Percentiles rank a stretch among this genome's conserved stretches.
These are phyloP conservation scores for Liasis olivaceus DNA, from an alignment of 2,797 vertebrate genomes.

Conservation along the genomic window DNA sequence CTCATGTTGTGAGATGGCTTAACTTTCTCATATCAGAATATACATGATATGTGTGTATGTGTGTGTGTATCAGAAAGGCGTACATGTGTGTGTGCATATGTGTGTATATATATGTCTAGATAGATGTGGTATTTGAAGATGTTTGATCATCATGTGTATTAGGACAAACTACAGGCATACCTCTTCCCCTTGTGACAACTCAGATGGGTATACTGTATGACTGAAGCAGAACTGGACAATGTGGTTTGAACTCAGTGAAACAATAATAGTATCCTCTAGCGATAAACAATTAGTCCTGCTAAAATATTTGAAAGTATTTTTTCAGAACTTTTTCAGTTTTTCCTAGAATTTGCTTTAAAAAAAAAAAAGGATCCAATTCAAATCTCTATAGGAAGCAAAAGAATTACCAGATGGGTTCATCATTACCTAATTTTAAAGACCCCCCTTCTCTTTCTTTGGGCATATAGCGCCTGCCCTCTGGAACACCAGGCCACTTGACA, in stretches of 20 bases:
- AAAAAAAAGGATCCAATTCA: background rate
- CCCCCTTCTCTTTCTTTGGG: no score
- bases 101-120: no score
- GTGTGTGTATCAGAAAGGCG: no score
- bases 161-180: background rate
- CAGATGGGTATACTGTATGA: background rate
- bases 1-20: slow-evolving; percentile 25
- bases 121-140: background rate
- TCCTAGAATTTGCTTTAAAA: background rate
- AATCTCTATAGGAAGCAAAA: no score
- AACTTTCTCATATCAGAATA: slow-evolving; percentile 23
- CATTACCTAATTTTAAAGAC: background rate
- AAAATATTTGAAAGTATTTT: background rate
- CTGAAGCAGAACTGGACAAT: background rate
- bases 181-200: background rate
- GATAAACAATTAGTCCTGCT: background rate
- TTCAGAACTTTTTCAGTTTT: background rate
- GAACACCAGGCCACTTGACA: no score
- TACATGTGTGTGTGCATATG: background rate
- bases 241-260: background rate
- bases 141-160: no score
- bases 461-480: no score
- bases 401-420: background rate
- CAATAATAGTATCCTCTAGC: background rate
- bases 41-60: background rate